Evolutionary conservation across 1,140 invertebrate species (phyloP).

Genomic region (Megalonaias nervosa): DNA sequence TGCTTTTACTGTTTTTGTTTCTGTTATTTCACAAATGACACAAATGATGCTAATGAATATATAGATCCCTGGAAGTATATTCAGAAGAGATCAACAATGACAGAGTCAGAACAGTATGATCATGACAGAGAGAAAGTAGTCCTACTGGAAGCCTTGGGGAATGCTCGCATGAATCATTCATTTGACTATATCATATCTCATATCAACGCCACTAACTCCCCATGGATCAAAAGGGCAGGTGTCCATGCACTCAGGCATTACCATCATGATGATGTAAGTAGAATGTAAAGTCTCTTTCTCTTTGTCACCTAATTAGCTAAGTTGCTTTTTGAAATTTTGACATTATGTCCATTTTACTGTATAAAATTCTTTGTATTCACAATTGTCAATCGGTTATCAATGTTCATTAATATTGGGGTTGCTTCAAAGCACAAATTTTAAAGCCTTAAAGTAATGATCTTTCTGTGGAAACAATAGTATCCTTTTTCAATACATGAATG

Average conservation of each 20-base stretch:
- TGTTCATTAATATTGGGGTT: too few relatives aligned
- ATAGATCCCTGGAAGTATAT: constrained; percentile 35
- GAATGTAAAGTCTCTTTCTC: not conserved
- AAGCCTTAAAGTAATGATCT: too few relatives aligned
- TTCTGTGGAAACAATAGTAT: too few relatives aligned
- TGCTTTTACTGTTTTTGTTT: too few relatives aligned
- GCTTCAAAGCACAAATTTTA: too few relatives aligned
- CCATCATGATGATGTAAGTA: constrained; percentile 38
- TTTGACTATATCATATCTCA: constrained; percentile 45
- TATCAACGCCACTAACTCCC: constrained; percentile 41
- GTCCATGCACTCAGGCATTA: constrained; percentile 38
- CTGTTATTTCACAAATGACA: too few relatives aligned
- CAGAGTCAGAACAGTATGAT: constrained; percentile 19
- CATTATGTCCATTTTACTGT: too few relatives aligned
- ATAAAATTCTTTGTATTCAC: too few relatives aligned
- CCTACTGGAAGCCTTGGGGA: constrained; percentile 40
- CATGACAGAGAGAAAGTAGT: constrained; percentile 33
- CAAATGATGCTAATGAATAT: not conserved
- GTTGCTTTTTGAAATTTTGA: too few relatives aligned
- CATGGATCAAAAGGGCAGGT: constrained; percentile 45
- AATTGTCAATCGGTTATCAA: too few relatives aligned
- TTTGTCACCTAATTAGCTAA: too few relatives aligned
- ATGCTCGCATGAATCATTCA: constrained; percentile 32
- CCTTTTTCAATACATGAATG: too few relatives aligned
- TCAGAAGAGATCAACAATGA: constrained; percentile 31